phyloP scores from a whole-genome alignment of 1,140 invertebrate species.

The Tetramorium simillimum region DNA sequence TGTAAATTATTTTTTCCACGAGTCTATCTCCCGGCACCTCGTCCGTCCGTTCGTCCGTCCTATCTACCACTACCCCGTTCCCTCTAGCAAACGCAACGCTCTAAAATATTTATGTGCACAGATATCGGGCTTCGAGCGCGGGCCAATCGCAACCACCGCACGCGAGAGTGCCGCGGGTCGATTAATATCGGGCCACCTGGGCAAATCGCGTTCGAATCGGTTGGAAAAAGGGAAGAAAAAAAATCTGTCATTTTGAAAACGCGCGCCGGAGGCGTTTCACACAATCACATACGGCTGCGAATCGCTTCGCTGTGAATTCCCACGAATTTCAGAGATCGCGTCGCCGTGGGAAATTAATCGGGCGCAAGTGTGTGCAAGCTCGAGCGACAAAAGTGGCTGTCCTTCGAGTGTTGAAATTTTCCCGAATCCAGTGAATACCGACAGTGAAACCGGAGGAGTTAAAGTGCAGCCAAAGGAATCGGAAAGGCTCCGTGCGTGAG shows the following conservation, averaged over 20 bases:
- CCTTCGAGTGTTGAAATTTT: constrained; percentile 7
- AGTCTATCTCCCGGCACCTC: constrained; percentile 38
- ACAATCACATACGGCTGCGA: constrained; percentile 23
- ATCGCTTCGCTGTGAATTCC: constrained; percentile 2
- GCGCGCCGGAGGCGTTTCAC: constrained; percentile 27
- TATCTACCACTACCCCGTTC: background rate
- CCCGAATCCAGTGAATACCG: background rate
- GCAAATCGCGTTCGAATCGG: constrained; percentile 42
- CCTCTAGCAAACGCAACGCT: constrained; percentile 25
- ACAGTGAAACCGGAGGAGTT: background rate
- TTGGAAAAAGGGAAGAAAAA: background rate
- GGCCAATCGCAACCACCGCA: constrained; percentile 19
- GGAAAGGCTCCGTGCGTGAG: background rate
- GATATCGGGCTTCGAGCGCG: constrained; percentile 34
- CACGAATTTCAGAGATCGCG: constrained; percentile 39
- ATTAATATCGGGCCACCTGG: constrained; percentile 46
- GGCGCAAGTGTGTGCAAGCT: constrained; percentile 25
- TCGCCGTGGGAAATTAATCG: constrained; percentile 36
- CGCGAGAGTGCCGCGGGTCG: constrained; percentile 31
- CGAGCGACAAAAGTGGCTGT: constrained; percentile 41
- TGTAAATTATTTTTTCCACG: constrained; percentile 56
- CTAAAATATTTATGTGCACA: constrained; percentile 62
- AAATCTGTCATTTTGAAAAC: constrained; percentile 21
- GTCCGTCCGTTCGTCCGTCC: constrained; percentile 7
- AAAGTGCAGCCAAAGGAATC: background rate